Percentiles rank a stretch among this genome's conserved stretches.
phyloP scores from a whole-genome alignment of 2,888 invertebrate species.

The Protula sp. region DNA sequence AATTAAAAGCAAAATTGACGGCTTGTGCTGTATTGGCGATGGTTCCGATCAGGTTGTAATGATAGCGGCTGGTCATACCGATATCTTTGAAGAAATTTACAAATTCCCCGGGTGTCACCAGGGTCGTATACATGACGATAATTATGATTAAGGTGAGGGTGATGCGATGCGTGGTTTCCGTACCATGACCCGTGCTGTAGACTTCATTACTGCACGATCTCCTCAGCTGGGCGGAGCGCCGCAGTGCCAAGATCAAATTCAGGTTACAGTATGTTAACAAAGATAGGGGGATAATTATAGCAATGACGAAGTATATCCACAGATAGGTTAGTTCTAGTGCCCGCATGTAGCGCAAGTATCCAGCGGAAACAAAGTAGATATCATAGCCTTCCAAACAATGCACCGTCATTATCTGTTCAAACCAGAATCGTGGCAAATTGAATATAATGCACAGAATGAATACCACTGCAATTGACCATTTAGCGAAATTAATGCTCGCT shows the following conservation, averaged over 20 bases:
- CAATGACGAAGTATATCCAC: slow-evolving; percentile 35
- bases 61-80: slow-evolving; percentile 5
- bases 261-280: slow-evolving; percentile 43
- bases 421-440: slow-evolving; percentile 20
- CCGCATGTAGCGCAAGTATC: not conserved
- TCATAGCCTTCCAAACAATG: slow-evolving; percentile 7
- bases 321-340: not conserved
- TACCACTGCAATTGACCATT: slow-evolving; percentile 32
- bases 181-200: slow-evolving; percentile 3
- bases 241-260: slow-evolving; percentile 34
- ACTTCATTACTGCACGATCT: not conserved
- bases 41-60: slow-evolving; percentile 14
- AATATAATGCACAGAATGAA: slow-evolving; percentile 16
- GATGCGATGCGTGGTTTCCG: slow-evolving; percentile 17
- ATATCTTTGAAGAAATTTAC: slow-evolving; percentile 34
- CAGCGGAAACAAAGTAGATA: not conserved
- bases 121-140: slow-evolving; percentile 41
- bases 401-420: slow-evolving; percentile 6
- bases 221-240: slow-evolving; percentile 1
- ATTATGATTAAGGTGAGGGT: slow-evolving; percentile 47
- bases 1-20: slow-evolving; percentile 28
- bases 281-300: slow-evolving; percentile 42
- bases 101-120: slow-evolving; percentile 47
- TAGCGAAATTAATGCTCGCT: slow-evolving; percentile 39
- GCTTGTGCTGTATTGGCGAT: slow-evolving; percentile 20